Evolutionary conservation across 1,140 invertebrate species (phyloP), one percentile per base, ranked within the genome.

Genomic region (Euwallacea fornicatus): DNA sequence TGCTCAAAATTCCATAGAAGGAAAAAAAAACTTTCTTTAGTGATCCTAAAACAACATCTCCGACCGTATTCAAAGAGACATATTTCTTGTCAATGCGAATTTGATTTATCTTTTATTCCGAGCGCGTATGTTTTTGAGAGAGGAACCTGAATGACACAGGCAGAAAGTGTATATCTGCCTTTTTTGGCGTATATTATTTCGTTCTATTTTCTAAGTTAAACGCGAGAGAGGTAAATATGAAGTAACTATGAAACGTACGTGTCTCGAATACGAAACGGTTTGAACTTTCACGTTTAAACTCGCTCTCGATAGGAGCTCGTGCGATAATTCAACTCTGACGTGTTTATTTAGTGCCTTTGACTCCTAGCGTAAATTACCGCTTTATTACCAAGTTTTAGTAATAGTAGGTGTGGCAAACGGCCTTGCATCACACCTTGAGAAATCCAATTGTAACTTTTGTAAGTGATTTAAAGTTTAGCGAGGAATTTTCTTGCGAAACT

Each of bases 161-260:
- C 16, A 42, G 41, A 15, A 60, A 60, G 21, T 60, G 21, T 33
- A 60, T 60, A 42, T 15, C 33, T 41, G 4, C 21, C 11, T 60
- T 60, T 60, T 60, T 41, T 7, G 33, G 58, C 58, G 58, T 60
- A 41, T 60, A 60, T 60, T 60, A 60, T 60, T 60, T 60, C 58
- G 7, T 60, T 33, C 58, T 11, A 21, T 60, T 60, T 60, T 60
- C 33, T 60, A 60, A 60, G 58, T 21, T 60, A 60, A 42, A 60
- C 42, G 42, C 58, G 58, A 41, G 58, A 60, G 33, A 60, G 16
- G 58, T 60, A 60, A 60, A 60, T 60, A 60, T 60, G 58, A 60
- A 41, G 21, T 42, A 10, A 42, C 58, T 60, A 60, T 60, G 58
- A 60, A 60, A 60, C 42, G 33, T 60, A 60, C 58, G 58, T 60